Percentiles rank a stretch among this genome's conserved stretches.
Evolutionary conservation across 1,140 invertebrate species (phyloP).

Genomic region (Rhynchophorus ferrugineus): DNA sequence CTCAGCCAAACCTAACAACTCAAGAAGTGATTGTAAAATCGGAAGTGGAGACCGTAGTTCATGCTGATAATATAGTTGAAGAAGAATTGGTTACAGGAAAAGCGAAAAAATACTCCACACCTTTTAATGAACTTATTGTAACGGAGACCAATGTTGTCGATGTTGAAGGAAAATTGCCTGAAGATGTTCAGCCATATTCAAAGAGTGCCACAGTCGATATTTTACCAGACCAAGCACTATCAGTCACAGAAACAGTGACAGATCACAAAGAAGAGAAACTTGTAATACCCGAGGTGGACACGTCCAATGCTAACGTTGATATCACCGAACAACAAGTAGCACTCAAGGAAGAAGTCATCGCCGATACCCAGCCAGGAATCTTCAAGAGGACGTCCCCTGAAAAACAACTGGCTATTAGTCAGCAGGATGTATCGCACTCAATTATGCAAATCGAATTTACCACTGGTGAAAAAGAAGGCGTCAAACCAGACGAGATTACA

Average conservation of each 20-base stretch:
- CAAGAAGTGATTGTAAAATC: constrained; percentile 46
- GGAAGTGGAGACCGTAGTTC: constrained; percentile 45
- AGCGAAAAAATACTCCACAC: constrained; percentile 46
- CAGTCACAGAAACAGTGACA: constrained; percentile 41
- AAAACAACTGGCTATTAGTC: constrained; percentile 35
- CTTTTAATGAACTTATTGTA: constrained; percentile 48
- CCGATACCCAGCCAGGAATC: constrained; percentile 29
- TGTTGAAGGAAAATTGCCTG: constrained; percentile 42
- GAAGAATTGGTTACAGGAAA: constrained; percentile 40
- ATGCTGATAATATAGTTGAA: constrained; percentile 39
- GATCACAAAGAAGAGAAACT: constrained; percentile 36
- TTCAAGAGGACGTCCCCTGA: constrained; percentile 30
- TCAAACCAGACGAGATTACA: constrained; percentile 39
- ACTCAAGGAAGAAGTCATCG: constrained; percentile 37
- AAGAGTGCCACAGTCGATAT: constrained; percentile 40
- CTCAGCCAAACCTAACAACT: constrained; percentile 41
- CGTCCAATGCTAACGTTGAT: constrained; percentile 38
- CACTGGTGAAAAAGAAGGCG: constrained; percentile 47
- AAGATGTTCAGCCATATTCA: constrained; percentile 37
- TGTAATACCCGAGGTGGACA: constrained; percentile 26
- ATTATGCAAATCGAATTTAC: constrained; percentile 42
- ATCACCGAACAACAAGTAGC: constrained; percentile 39
- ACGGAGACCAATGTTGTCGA: constrained; percentile 49
- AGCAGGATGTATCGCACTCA: constrained; percentile 36
- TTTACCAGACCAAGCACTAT: constrained; percentile 42